Base-by-base conservation (phyloP, 2,888 invertebrate species). In the Lasioglossum malachurum region DNA sequence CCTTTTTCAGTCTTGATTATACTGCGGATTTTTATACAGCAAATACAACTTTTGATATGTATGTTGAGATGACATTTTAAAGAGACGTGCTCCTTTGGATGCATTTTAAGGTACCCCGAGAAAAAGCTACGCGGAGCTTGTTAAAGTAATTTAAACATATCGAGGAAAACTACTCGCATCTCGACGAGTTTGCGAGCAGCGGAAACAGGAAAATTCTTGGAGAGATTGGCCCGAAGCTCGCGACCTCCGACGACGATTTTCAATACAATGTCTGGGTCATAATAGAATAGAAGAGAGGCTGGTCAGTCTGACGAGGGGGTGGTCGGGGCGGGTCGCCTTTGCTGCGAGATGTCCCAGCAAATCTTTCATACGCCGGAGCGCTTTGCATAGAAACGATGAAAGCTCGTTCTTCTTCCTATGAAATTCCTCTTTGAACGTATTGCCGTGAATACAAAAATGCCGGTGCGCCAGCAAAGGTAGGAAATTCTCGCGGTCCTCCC, bases 311-410 rank as follows among this genome's bases (percentile, higher is more conserved):
- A 23, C 14, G 64, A 80, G 60, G 44, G 75, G 78, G 31, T 35
- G 38, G 27, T 27, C 16, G 44, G 46, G 23, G 49, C n/a, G 19
- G 77, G 75, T 72, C 73, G 69, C 57, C 80, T 60, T 78, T 49
- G 60, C 78, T 27, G 27, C 60, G 69, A 76, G 81, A 84, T 57
- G 81, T 80, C 75, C 69, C 74, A 31, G 74, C 77, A 64, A 75
- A 86, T 80, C 86, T 74, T 78, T 71, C 67, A 78, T 78, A 57
- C 38, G 19, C n/a, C 71, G 60, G 19, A 23, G 53, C 41, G 57
- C 78, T 86, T 86, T 86, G 75, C 84, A 84, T 81, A 53, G 72
- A 49, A 84, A 80, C 84, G 84, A 72, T 57, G 72, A 67, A 67
- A 72, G 53, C 71, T 75, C 53, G 49, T 82, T 12, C 19, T n/a